Conservation (phyloP, 1,140 invertebrate species). For the Conus betulinus region DNA sequence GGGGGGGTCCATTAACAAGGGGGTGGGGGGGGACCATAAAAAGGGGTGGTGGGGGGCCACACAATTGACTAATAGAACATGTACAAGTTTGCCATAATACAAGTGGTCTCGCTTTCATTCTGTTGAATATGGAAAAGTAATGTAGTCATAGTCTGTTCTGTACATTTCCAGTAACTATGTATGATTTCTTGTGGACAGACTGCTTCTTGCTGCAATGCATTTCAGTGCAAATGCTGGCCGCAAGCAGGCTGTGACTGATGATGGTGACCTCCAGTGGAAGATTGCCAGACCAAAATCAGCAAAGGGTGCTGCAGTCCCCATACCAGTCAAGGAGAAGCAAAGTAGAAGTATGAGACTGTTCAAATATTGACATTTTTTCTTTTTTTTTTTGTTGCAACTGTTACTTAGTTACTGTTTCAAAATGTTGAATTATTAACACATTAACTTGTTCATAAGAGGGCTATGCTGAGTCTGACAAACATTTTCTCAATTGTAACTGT, state of each 20-base stretch:
- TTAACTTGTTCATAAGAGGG: not conserved
- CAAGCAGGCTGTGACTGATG: slow-evolving; percentile 26
- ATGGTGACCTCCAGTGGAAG: slow-evolving; percentile 15
- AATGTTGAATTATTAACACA: not conserved
- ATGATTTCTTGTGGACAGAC: slow-evolving; percentile 13
- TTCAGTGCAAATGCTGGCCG: slow-evolving; percentile 39
- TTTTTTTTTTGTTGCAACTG: not conserved
- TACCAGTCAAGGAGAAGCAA: not conserved
- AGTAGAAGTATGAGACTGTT: not conserved
- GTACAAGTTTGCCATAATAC: not conserved
- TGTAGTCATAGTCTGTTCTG: not conserved
- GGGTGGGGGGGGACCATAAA: no score
- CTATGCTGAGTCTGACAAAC: no score
- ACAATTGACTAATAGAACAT: not conserved
- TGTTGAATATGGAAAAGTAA: not conserved
- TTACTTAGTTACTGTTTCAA: not conserved
- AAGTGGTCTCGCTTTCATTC: not conserved
- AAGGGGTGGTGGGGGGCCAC: no score
- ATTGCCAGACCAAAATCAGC: slow-evolving; percentile 36
- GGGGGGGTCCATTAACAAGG: no score
- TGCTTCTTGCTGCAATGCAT: slow-evolving; percentile 37
- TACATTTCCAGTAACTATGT: not conserved
- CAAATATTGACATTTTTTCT: not conserved
- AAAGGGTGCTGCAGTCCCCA: not conserved
- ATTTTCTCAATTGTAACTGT: no score